phyloP scores from a whole-genome alignment of 1,140 invertebrate species.

The Drosophila suzukii region DNA sequence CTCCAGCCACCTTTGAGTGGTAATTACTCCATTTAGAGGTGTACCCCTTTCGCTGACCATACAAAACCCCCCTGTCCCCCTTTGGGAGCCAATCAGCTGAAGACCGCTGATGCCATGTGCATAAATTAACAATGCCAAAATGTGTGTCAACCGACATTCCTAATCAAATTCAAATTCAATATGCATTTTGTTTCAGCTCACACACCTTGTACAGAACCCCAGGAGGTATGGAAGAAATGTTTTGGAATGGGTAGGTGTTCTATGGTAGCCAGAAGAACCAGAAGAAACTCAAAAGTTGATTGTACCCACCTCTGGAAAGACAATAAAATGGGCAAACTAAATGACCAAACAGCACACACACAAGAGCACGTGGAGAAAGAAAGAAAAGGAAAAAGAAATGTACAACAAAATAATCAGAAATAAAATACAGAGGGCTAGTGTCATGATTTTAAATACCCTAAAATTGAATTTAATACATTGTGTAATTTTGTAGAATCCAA shows the following conservation, averaged over 20 bases:
- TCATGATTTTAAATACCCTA: neutral
- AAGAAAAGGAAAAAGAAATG: conserved; percentile 7
- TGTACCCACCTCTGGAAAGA: conserved; percentile 51
- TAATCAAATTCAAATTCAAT: conserved; percentile 63
- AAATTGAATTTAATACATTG: neutral
- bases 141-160: conserved; percentile 50
- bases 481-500: neutral
- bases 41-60: conserved; percentile 1
- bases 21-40: conserved; percentile 73
- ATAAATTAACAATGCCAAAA: conserved; percentile 62
- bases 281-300: conserved; percentile 19
- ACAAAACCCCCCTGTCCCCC: neutral
- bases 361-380: neutral
- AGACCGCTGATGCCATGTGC: conserved; percentile 29
- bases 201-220: conserved; percentile 9
- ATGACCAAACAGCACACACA: conserved; percentile 42
- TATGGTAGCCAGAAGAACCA: neutral
- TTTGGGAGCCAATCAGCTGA: conserved; percentile 43
- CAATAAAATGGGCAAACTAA: conserved; percentile 68
- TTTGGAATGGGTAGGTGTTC: neutral
- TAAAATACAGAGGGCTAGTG: neutral
- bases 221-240: conserved; percentile 3
- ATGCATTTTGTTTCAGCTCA: conserved; percentile 48
- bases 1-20: conserved; percentile 60
- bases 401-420: conserved; percentile 4